Percentiles rank a stretch among this genome's conserved stretches.
Conservation (phyloP, 2,113 vertebrate genomes). For the Rhinichthys klamathensis region DNA sequence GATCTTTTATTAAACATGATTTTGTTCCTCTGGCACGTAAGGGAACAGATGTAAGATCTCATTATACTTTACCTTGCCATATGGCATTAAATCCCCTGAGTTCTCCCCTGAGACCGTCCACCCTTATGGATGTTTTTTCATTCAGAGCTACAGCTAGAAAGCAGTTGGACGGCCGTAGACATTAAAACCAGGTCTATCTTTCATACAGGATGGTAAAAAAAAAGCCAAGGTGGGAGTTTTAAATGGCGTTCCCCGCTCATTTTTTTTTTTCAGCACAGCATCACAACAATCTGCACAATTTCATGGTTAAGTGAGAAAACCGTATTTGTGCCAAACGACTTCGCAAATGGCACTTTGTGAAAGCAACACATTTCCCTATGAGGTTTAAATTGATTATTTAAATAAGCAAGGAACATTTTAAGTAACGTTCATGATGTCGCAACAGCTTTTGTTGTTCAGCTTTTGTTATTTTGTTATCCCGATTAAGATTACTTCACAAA, state of each 20-base stretch:
- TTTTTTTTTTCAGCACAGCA: not conserved
- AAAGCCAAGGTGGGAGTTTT: slow-evolving; percentile 45
- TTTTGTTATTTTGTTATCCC: not conserved
- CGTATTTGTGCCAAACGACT: not conserved
- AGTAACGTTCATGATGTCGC: not conserved
- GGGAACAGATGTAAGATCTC: slow-evolving; percentile 72
- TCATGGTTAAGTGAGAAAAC: not conserved
- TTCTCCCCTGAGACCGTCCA: slow-evolving; percentile 45
- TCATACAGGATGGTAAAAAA: slow-evolving; percentile 51
- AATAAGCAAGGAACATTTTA: not conserved
- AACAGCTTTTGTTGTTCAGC: slow-evolving; percentile 4
- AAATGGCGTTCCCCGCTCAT: not conserved
- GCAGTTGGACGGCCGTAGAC: slow-evolving; percentile 53
- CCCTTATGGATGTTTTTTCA: slow-evolving; percentile 43
- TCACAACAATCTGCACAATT: slow-evolving; percentile 6
- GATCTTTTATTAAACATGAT: slow-evolving; percentile 69
- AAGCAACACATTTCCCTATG: slow-evolving; percentile 6
- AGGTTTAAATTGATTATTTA: slow-evolving; percentile 18
- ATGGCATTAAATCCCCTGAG: slow-evolving; percentile 63
- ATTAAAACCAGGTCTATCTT: slow-evolving; percentile 61
- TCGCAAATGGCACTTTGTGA: slow-evolving; percentile 6
- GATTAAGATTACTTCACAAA: slow-evolving; percentile 10
- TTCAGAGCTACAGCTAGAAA: slow-evolving; percentile 63
- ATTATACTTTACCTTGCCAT: slow-evolving; percentile 71
- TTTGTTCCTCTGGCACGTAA: slow-evolving; percentile 67